These are phyloP conservation scores for Drosophila lowei DNA, from an alignment of 1,140 invertebrate species.

Conservation along the genomic window DNA sequence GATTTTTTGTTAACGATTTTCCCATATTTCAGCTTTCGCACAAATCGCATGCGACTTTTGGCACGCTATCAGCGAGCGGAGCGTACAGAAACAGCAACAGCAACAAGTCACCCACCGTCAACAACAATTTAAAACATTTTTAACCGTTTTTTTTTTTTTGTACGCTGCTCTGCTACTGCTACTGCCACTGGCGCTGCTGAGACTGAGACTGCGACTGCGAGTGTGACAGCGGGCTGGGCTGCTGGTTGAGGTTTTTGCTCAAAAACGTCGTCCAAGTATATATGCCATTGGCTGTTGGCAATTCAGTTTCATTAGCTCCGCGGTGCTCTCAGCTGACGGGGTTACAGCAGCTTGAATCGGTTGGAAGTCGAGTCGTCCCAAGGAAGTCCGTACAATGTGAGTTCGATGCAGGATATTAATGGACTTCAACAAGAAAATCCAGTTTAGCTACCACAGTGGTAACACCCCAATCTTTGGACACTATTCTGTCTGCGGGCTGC, in stretches of 20 bases:
- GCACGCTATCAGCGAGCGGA: constrained; percentile 42
- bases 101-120: constrained; percentile 35
- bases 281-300: constrained; percentile 72
- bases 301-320: constrained; percentile 76
- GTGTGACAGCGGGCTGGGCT: constrained; percentile 10
- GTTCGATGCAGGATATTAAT: constrained; percentile 11
- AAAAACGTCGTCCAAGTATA: constrained; percentile 59
- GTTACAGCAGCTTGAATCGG: constrained; percentile 38
- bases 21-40: constrained; percentile 13
- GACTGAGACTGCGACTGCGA: constrained; percentile 7
- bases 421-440: constrained; percentile 25
- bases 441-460: constrained; percentile 3
- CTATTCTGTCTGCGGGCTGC: too few species aligned
- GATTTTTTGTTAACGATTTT: constrained; percentile 46
- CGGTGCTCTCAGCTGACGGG: constrained; percentile 68
- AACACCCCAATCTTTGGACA: too few species aligned
- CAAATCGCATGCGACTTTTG: constrained; percentile 66
- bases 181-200: constrained; percentile 18
- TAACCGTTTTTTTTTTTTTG: constrained; percentile 55
- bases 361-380: constrained; percentile 14
- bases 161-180: constrained; percentile 9
- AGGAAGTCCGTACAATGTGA: constrained; percentile 29
- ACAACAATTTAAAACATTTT: constrained; percentile 73
- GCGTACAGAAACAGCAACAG: constrained; percentile 26
- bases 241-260: constrained; percentile 48